Percentiles rank a stretch among this genome's conserved stretches.
These are phyloP conservation scores for Wiebesia pumilae DNA, from an alignment of 1,140 invertebrate species.

Conservation along the genomic window DNA sequence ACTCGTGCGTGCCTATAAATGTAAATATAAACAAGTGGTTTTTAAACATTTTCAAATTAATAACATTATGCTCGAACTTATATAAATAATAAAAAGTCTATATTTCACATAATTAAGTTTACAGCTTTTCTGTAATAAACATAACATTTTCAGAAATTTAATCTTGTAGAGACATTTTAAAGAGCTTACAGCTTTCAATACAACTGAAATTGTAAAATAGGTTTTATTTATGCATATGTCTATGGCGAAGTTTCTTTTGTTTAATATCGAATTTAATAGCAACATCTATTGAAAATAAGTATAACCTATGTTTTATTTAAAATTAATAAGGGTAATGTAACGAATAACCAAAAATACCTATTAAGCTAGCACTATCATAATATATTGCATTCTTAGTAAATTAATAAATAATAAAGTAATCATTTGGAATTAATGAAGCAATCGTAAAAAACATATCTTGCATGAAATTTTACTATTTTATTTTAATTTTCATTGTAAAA, in stretches of 20 bases:
- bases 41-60: no score
- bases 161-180: neutral
- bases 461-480: no score
- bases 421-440: no score
- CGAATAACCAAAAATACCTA: neutral
- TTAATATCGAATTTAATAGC: neutral
- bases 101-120: neutral
- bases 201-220: neutral
- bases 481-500: no score
- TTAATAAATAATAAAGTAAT: no score
- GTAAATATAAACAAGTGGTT: no score
- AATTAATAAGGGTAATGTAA: neutral
- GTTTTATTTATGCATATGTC: neutral
- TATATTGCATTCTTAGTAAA: no score
- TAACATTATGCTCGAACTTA: no score
- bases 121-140: neutral
- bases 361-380: no score
- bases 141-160: neutral
- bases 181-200: neutral
- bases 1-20: no score
- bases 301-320: neutral
- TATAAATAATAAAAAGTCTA: neutral
- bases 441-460: no score
- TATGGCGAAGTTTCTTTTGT: neutral
- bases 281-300: neutral